phyloP scores from a whole-genome alignment of 1,140 invertebrate species.

The Pogonomyrmex californicus region DNA sequence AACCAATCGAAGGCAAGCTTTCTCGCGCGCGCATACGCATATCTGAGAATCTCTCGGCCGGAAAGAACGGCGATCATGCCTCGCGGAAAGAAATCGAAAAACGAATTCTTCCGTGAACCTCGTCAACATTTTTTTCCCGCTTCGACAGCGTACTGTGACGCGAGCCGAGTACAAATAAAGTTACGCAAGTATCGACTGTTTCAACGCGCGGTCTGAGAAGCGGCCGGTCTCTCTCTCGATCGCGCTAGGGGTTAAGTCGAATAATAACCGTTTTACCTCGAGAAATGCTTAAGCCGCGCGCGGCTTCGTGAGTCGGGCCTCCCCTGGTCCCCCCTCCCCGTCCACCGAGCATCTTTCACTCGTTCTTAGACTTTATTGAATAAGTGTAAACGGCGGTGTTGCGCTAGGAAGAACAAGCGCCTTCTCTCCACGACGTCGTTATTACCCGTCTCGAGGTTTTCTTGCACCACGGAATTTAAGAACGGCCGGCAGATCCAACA shows the following conservation, averaged over 20 bases:
- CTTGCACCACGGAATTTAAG: slow-evolving; percentile 70
- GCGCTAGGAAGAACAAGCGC: slow-evolving; percentile 58
- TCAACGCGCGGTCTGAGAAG: slow-evolving; percentile 29
- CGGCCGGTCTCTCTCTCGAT: background rate
- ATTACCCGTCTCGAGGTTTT: slow-evolving; percentile 64
- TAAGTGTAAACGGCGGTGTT: slow-evolving; percentile 63
- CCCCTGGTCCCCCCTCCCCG: background rate
- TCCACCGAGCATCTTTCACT: background rate
- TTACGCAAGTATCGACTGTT: slow-evolving; percentile 49
- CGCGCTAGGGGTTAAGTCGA: slow-evolving; percentile 12
- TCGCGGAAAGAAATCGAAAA: slow-evolving; percentile 34
- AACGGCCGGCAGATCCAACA: slow-evolving; percentile 45
- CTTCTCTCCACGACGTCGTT: slow-evolving; percentile 56
- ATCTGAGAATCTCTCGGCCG: slow-evolving; percentile 11
- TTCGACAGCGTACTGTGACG: background rate
- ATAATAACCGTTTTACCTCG: slow-evolving; percentile 53
- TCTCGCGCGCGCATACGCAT: background rate
- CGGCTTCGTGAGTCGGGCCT: background rate
- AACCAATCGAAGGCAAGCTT: background rate
- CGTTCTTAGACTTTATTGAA: slow-evolving; percentile 65
- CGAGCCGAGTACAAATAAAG: slow-evolving; percentile 43
- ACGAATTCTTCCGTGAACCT: slow-evolving; percentile 23
- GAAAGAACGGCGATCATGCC: slow-evolving; percentile 25
- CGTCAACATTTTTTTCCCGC: slow-evolving; percentile 20
- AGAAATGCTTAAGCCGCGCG: slow-evolving; percentile 10